Evolutionary conservation across 2,888 invertebrate species (phyloP).

Genomic region (Hermaeophaga mercurialis): DNA sequence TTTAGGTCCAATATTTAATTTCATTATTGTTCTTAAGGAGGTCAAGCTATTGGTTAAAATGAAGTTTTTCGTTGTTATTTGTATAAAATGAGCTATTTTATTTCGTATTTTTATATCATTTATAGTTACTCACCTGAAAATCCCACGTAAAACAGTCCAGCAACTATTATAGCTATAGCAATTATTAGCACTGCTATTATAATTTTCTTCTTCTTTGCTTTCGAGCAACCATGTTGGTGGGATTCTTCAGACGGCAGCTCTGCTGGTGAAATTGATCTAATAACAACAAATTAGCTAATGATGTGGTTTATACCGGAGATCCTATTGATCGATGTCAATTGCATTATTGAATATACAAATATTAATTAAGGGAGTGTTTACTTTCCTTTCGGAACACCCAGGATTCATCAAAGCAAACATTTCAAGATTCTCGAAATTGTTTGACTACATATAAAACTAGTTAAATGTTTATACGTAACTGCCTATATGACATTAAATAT

Average conservation of each 20-base stretch:
- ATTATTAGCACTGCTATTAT: slow-evolving; percentile 3
- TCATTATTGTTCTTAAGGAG: too few relatives aligned
- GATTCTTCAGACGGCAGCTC: background rate
- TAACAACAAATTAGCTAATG: background rate
- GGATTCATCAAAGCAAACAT: background rate
- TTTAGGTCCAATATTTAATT: too few relatives aligned
- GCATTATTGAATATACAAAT: background rate
- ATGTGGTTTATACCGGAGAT: too few relatives aligned
- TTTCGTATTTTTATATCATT: too few relatives aligned
- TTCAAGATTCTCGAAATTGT: background rate
- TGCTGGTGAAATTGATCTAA: background rate
- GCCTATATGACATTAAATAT: too few relatives aligned
- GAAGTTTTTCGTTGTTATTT: too few relatives aligned
- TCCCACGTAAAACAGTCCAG: slow-evolving; percentile 26
- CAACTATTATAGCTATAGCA: slow-evolving; percentile 8
- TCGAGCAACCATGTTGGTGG: slow-evolving; percentile 7
- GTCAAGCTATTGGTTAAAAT: too few relatives aligned
- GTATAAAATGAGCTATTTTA: too few relatives aligned
- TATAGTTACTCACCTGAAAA: slow-evolving; percentile 28
- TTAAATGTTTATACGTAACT: too few relatives aligned
- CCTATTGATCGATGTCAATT: too few relatives aligned
- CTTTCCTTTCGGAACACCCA: background rate
- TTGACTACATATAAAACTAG: too few relatives aligned
- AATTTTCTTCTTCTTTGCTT: slow-evolving; percentile 15
- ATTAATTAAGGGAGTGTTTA: background rate